A percentile compares a stretch with the other conserved stretches of the same genome.
Evolutionary conservation across 2,888 invertebrate genomes (phyloP).

Genomic region (Pammene fasciana): DNA sequence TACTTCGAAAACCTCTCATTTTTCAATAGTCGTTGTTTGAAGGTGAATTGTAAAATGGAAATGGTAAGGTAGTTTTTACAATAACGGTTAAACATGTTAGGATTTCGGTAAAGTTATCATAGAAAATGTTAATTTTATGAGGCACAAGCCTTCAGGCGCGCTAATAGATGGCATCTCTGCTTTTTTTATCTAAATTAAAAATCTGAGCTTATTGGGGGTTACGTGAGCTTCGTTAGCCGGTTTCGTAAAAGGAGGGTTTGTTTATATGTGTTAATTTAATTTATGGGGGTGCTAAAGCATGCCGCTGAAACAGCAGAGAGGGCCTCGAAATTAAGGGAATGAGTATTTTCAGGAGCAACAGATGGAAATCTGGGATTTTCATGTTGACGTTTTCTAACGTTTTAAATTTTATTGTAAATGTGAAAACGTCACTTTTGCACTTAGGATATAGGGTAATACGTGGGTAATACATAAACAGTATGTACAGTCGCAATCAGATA

Average conservation of each 20-base stretch:
- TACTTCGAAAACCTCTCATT: neutral
- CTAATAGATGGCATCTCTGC: conserved; percentile 61
- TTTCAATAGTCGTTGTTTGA: neutral
- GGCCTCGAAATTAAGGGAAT: neutral
- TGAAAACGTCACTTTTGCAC: too few relatives aligned
- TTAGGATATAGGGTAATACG: too few relatives aligned
- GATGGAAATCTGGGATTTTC: neutral
- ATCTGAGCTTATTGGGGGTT: conserved; percentile 58
- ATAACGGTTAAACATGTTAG: conserved; percentile 10
- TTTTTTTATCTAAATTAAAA: conserved; percentile 75
- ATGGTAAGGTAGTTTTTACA: neutral
- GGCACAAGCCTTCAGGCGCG: conserved; percentile 47
- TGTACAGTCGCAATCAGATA: too few relatives aligned
- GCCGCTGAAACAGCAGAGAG: neutral
- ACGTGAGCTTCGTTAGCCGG: conserved; percentile 24
- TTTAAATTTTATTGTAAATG: neutral
- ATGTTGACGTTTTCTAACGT: neutral
- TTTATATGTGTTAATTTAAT: conserved; percentile 15
- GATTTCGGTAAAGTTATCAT: conserved; percentile 37
- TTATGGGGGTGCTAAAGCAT: conserved; percentile 11
- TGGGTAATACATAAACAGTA: too few relatives aligned
- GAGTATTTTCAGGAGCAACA: neutral
- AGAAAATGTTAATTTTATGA: conserved; percentile 38
- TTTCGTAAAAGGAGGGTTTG: conserved; percentile 11
- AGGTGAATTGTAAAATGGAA: neutral